phyloP scores from a whole-genome alignment of 1,140 invertebrate species.

The Thaumatotibia leucotreta region DNA sequence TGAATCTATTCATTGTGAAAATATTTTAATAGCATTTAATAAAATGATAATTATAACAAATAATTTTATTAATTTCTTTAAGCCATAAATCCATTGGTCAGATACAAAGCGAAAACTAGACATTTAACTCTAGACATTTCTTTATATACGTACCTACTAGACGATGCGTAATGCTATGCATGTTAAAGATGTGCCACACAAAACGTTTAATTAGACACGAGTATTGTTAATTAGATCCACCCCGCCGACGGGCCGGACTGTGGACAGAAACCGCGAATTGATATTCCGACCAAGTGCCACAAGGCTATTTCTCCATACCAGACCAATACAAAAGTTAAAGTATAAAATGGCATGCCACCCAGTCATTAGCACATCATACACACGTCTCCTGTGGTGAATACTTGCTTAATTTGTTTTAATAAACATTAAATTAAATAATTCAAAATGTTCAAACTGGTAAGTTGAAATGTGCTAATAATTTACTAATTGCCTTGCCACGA shows the following conservation, averaged over 20 bases:
- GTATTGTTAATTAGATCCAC: conserved; percentile 1
- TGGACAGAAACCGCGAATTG: background rate
- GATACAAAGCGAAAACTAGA: too few relatives aligned
- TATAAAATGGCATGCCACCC: conserved; percentile 19
- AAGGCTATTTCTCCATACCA: conserved; percentile 24
- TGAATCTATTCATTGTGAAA: too few relatives aligned
- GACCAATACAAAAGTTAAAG: conserved; percentile 18
- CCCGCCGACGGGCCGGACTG: background rate
- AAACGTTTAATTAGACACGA: background rate
- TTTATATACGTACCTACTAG: background rate
- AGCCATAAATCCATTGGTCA: too few relatives aligned
- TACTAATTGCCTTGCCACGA: background rate
- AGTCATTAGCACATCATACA: conserved; percentile 21
- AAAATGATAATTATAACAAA: too few relatives aligned
- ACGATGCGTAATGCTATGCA: background rate
- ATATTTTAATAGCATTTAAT: too few relatives aligned
- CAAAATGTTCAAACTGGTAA: conserved; percentile 43
- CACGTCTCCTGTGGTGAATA: conserved; percentile 20
- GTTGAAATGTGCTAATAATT: conserved; percentile 12
- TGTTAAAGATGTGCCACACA: background rate
- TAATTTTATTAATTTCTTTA: too few relatives aligned
- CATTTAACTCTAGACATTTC: background rate
- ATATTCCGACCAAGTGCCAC: conserved; percentile 16
- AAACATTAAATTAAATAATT: conserved; percentile 17
- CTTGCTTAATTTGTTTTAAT: conserved; percentile 20